Conservation (phyloP, 2,113 vertebrate genomes). For the Mesembrinibis cayennensis region DNA sequence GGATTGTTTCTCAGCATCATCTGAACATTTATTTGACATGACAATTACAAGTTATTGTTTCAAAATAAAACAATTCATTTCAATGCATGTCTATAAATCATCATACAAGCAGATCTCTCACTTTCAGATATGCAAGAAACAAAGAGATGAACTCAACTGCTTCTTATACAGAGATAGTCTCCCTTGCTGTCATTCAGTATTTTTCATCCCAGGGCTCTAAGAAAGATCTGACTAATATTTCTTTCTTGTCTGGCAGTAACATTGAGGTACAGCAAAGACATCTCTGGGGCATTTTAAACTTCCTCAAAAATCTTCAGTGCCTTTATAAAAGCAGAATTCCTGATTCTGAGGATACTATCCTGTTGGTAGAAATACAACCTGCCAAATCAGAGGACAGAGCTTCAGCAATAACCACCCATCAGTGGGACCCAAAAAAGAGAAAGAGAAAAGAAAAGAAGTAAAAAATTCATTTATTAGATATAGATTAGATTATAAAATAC, state of each 20-base stretch:
- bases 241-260: not conserved
- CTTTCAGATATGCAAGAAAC: not conserved
- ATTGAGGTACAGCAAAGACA: not conserved
- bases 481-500: not conserved
- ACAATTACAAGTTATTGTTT: not conserved
- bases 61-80: not conserved
- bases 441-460: not conserved
- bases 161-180: not conserved
- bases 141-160: not conserved
- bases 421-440: not conserved
- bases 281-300: not conserved
- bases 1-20: not conserved
- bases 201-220: not conserved
- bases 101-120: not conserved
- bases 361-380: not conserved
- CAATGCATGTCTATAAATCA: not conserved
- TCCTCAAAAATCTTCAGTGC: not conserved
- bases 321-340: not conserved
- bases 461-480: not conserved
- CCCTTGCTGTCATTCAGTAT: not conserved
- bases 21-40: not conserved
- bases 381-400: not conserved
- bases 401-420: not conserved
- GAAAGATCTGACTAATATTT: not conserved
- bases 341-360: not conserved